These are phyloP conservation scores for Hyppa rectilinea DNA, from an alignment of 2,888 invertebrate genomes.

Conservation along the genomic window DNA sequence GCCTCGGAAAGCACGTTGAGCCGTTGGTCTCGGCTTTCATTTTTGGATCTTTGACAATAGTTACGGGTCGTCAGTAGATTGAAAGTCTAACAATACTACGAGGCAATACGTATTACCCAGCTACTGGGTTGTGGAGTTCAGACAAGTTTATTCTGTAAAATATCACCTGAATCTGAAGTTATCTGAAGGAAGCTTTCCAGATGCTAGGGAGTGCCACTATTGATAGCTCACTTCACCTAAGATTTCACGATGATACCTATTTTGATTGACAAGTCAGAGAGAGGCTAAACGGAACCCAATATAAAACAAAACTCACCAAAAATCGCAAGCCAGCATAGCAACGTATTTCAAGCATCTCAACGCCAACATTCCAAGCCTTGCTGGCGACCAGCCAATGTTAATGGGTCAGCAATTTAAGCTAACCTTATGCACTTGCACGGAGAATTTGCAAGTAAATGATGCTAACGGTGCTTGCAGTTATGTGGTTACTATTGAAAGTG, in stretches of 20 bases:
- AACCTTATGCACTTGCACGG: conserved; percentile 38
- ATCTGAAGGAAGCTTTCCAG: too few relatives aligned
- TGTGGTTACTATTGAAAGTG: conserved; percentile 42
- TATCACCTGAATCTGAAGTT: too few relatives aligned
- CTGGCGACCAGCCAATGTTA: conserved; percentile 46
- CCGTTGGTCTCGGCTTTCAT: background rate
- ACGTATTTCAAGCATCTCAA: conserved; percentile 10
- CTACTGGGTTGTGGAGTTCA: too few relatives aligned
- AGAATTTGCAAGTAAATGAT: conserved; percentile 51
- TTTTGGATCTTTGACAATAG: background rate
- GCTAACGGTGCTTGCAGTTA: conserved; percentile 53
- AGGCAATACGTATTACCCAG: too few relatives aligned
- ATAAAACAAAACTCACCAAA: background rate
- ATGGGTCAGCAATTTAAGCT: conserved; percentile 21
- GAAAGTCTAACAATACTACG: too few relatives aligned
- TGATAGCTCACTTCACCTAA: too few relatives aligned
- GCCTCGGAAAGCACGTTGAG: background rate
- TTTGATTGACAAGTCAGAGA: too few relatives aligned
- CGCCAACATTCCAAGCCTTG: conserved; percentile 7
- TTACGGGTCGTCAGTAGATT: background rate
- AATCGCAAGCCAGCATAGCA: background rate
- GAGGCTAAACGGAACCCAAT: background rate
- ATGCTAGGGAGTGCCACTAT: too few relatives aligned
- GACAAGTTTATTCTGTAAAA: too few relatives aligned
- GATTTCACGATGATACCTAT: too few relatives aligned